A percentile compares a stretch with the other conserved stretches of the same genome.
Evolutionary conservation across 2,888 invertebrate species (phyloP).

Genomic region (Heteropelma amictum): DNA sequence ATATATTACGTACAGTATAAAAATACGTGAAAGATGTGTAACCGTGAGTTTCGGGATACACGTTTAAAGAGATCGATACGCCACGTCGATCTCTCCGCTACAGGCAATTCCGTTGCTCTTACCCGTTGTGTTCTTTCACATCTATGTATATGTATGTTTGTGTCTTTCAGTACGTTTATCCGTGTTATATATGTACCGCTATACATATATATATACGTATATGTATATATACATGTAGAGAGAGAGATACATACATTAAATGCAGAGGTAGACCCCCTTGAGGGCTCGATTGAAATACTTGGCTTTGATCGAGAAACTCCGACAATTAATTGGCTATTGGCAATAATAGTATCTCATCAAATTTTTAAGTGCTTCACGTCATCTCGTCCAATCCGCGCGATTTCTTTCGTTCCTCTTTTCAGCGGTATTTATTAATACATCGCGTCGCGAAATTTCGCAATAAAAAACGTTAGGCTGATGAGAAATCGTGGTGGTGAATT

Average conservation of each 20-base stretch:
- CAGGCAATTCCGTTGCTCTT: constrained; percentile 52
- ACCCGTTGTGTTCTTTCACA: constrained; percentile 38
- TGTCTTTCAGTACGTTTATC: background rate
- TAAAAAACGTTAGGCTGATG: too few species aligned
- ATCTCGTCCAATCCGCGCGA: too few species aligned
- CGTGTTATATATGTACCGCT: background rate
- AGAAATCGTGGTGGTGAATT: too few species aligned
- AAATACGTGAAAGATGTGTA: constrained; percentile 35
- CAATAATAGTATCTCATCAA: constrained; percentile 48
- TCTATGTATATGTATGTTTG: background rate
- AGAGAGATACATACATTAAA: constrained; percentile 23
- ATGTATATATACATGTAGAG: constrained; percentile 7
- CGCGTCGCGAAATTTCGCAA: background rate
- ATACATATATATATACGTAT: constrained; percentile 17
- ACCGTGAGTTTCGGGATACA: constrained; percentile 37
- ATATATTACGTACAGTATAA: constrained; percentile 31
- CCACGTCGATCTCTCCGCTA: constrained; percentile 58
- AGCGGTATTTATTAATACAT: background rate
- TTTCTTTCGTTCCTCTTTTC: constrained; percentile 18
- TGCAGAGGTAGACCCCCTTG: constrained; percentile 25
- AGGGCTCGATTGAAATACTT: constrained; percentile 45
- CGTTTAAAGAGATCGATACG: constrained; percentile 45
- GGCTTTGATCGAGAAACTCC: constrained; percentile 52
- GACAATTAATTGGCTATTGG: constrained; percentile 54
- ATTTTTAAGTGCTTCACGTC: constrained; percentile 35